Evolutionary conservation across 2,888 invertebrate genomes (phyloP), one percentile per base, ranked within the genome.

Genomic region (Omphaloscelis lunosa): DNA sequence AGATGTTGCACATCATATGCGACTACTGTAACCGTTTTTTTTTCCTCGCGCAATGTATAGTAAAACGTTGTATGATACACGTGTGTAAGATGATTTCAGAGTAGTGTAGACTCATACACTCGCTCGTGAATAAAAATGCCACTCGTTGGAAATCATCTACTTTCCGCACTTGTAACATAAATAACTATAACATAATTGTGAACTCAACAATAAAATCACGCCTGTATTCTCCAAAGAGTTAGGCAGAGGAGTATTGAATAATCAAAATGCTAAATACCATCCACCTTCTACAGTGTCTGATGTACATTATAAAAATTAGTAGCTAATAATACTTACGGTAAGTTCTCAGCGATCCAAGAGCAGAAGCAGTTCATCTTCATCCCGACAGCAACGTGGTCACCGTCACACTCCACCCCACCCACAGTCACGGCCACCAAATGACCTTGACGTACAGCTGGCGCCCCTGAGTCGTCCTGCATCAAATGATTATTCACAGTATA

Each of bases 351-450:
- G 4, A 95, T 93, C 95, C 95, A 95, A 2, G 89, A 80, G 77
- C 95, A 95, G 80, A 91, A 95, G 78, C 94, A 93, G 74, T 89
- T 89, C 81, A 95, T 91, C 82, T 92, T 94, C 89, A 94, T 90
- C 3, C 93, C 95, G 0, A 95, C 72, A 0, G 92, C 94, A 3
- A 94, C 89, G 53, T 91, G 90, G 11, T 93, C 92, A 0, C 90
- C 92, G 0, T 93, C 92, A 7, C 83, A 83, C 17, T 91, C 88
- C 1, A 89, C 89, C 0, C 92, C 93, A 0, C 94, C 94, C 0
- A 94, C 84, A 0, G 94, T 95, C 62, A 95, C 91, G 0, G 94
- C 94, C 3, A 94, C 89, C 29, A 95, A 84, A 4, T 89, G 88
- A 0, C 92, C 94, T 20, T 88, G 84, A 5, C 91, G 89, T 0